Evolutionary conservation across 2,888 invertebrate species (phyloP).

Genomic region (Danaus chrysippus): DNA sequence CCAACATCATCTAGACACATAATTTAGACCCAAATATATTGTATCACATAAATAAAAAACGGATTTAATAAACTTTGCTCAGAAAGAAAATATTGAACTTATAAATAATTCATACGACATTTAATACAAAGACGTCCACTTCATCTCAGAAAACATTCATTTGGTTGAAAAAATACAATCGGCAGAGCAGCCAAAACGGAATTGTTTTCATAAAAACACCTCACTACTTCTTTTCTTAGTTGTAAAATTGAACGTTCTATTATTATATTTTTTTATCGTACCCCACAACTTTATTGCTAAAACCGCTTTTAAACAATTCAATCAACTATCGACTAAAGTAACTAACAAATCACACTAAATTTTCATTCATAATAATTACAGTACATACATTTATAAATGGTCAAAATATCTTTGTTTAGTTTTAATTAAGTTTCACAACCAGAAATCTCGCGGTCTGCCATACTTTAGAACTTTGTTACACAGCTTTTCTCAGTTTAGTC

Average conservation of each 20-base stretch:
- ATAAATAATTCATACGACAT: conserved; percentile 28
- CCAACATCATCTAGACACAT: too few relatives aligned
- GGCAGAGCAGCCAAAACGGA: not conserved
- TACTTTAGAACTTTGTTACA: too few relatives aligned
- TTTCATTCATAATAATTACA: too few relatives aligned
- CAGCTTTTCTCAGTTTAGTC: too few relatives aligned
- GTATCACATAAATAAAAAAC: not conserved
- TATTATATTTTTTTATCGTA: not conserved
- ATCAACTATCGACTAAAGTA: too few relatives aligned
- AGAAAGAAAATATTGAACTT: conserved; percentile 25
- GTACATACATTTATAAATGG: too few relatives aligned
- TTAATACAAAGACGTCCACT: conserved; percentile 22
- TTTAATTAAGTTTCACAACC: too few relatives aligned
- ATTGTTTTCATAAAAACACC: not conserved
- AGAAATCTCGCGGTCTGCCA: too few relatives aligned
- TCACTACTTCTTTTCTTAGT: not conserved
- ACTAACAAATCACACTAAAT: too few relatives aligned
- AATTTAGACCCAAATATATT: not conserved
- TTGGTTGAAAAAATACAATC: conserved; percentile 13
- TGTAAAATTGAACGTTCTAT: not conserved
- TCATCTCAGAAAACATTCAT: conserved; percentile 18
- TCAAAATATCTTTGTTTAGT: too few relatives aligned
- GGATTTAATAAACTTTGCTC: conserved; percentile 15
- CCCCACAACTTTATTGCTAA: too few relatives aligned
- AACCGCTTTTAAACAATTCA: too few relatives aligned